Conservation (phyloP, 2,113 vertebrate species). For the Elgaria multicarinata region DNA sequence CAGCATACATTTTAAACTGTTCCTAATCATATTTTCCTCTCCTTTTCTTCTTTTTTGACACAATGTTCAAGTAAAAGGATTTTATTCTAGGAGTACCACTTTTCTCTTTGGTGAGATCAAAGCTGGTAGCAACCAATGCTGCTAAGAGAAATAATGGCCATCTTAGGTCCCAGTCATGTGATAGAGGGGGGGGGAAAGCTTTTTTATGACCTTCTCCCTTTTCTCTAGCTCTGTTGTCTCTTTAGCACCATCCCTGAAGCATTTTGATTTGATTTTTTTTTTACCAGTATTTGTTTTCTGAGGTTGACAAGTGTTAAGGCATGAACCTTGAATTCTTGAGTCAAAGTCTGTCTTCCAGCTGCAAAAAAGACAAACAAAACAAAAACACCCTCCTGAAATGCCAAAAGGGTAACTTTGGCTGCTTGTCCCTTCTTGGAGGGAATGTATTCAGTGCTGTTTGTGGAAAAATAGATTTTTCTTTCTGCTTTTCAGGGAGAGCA, state of each 20-base stretch:
- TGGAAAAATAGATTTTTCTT: not conserved
- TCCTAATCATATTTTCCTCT: not conserved
- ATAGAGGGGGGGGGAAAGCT: conserved; percentile 13
- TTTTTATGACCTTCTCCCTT: not conserved
- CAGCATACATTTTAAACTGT: not conserved
- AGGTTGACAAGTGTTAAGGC: not conserved
- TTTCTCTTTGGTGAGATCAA: not conserved
- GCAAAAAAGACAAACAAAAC: conserved; percentile 25
- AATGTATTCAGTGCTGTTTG: not conserved
- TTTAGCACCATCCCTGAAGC: not conserved
- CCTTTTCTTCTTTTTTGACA: not conserved
- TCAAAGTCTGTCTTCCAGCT: conserved; percentile 9
- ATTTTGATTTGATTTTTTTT: conserved; percentile 17
- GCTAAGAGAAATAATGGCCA: not conserved
- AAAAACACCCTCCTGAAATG: conserved; percentile 8
- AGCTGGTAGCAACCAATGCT: not conserved
- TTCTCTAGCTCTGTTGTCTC: not conserved
- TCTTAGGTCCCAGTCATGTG: not conserved
- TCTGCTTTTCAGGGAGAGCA: conserved; percentile 30
- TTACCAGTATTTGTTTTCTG: conserved; percentile 23
- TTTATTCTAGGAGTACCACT: not conserved
- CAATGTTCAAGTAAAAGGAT: not conserved
- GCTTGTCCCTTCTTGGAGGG: not conserved
- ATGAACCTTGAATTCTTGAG: conserved; percentile 4
- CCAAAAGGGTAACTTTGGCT: not conserved